These are phyloP conservation scores for Drosophila helvetica DNA, from an alignment of 2,888 invertebrate genomes.

Conservation along the genomic window DNA sequence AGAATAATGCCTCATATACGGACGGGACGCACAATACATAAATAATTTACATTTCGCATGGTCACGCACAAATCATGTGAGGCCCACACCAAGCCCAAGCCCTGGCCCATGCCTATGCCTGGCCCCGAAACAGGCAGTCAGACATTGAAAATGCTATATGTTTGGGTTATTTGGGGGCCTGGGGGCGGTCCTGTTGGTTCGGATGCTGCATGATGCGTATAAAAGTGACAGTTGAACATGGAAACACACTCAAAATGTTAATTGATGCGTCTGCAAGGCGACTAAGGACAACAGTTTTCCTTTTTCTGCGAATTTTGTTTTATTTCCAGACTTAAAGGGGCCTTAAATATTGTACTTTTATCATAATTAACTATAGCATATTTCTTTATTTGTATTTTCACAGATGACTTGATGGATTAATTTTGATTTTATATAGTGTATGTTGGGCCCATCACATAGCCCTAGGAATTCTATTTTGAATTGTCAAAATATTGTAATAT, in stretches of 20 bases:
- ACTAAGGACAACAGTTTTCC: conserved; percentile 15
- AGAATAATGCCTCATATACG: conserved; percentile 41
- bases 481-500: not conserved
- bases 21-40: conserved; percentile 40
- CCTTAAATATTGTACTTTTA: not conserved
- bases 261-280: conserved; percentile 56
- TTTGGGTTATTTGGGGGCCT: not conserved
- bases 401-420: too few relatives aligned
- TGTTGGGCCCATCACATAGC: too few relatives aligned
- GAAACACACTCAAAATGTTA: conserved; percentile 73
- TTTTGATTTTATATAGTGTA: too few relatives aligned
- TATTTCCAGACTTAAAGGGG: not conserved
- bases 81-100: conserved; percentile 12
- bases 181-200: not conserved
- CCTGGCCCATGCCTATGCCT: conserved; percentile 16
- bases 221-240: conserved; percentile 74
- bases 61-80: conserved; percentile 73
- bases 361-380: too few relatives aligned
- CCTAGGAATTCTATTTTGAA: not conserved
- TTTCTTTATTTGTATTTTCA: too few relatives aligned
- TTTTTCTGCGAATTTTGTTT: not conserved
- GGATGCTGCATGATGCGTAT: conserved; percentile 62
- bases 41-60: conserved; percentile 76
- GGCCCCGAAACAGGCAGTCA: conserved; percentile 12
- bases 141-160: not conserved